Conservation (phyloP, 2,113 vertebrate species). For the Perca schrenkii region DNA sequence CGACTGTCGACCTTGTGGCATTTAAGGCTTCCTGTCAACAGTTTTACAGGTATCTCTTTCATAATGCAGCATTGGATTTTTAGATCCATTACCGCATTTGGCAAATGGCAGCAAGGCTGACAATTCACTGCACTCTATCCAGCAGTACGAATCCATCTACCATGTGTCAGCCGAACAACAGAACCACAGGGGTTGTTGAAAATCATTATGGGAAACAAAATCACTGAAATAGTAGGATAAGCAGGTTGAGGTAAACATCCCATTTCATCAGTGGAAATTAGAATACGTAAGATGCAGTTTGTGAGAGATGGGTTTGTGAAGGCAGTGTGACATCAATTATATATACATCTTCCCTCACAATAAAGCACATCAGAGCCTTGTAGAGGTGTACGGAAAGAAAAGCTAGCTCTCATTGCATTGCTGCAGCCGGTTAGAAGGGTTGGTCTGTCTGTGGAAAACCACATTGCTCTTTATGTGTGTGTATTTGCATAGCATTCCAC, state of each 20-base stretch:
- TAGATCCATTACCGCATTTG: too few relatives aligned
- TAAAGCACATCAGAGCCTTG: not conserved
- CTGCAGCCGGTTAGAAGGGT: not conserved
- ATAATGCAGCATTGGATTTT: too few relatives aligned
- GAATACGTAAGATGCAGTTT: not conserved
- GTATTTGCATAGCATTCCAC: constrained; percentile 17
- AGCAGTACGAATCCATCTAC: too few relatives aligned
- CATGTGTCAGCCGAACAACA: not conserved
- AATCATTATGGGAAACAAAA: not conserved
- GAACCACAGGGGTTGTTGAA: not conserved
- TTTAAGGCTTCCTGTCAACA: too few relatives aligned
- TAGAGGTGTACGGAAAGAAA: not conserved
- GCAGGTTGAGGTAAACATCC: too few relatives aligned
- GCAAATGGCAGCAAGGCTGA: too few relatives aligned
- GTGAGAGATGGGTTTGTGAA: not conserved
- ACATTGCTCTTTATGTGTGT: not conserved
- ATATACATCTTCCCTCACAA: not conserved
- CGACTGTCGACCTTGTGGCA: too few relatives aligned
- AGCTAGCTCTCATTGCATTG: not conserved
- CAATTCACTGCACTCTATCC: too few relatives aligned
- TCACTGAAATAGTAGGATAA: not conserved
- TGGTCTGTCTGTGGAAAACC: not conserved
- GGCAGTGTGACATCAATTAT: not conserved
- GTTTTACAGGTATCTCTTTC: too few relatives aligned
- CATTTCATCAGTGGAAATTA: not conserved